Percentiles rank a stretch among this genome's conserved stretches.
These are phyloP conservation scores for Myrmecobius fasciatus DNA, from an alignment of 2,113 vertebrate genomes.

Conservation along the genomic window DNA sequence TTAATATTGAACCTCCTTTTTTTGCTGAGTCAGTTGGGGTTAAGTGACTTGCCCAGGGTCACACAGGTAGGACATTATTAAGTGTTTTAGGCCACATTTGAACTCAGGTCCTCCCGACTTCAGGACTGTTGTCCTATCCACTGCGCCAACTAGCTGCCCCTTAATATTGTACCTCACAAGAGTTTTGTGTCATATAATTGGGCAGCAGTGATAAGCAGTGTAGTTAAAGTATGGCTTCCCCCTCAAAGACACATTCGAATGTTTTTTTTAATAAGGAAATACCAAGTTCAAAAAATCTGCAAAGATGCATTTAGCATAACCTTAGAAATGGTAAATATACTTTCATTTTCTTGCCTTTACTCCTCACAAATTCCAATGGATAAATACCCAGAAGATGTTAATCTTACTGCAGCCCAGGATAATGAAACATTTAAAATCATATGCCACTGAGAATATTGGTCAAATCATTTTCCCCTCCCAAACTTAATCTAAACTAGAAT, in stretches of 20 bases:
- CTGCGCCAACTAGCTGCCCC: no score
- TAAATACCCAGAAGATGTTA: constrained; percentile 57
- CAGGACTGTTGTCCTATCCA: no score
- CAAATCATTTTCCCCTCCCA: background rate
- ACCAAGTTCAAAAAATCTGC: constrained; percentile 62
- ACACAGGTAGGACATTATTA: no score
- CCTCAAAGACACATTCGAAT: constrained; percentile 72
- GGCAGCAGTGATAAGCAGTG: constrained; percentile 65
- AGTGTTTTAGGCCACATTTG: no score
- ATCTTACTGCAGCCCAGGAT: constrained; percentile 21
- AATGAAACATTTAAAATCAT: constrained; percentile 7
- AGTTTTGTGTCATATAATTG: constrained; percentile 71
- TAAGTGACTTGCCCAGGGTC: no score
- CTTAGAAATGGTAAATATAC: constrained; percentile 66
- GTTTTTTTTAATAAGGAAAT: constrained; percentile 56
- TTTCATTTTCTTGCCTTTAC: constrained; percentile 59
- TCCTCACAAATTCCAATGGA: constrained; percentile 52
- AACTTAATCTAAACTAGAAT: background rate
- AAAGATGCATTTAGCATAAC: constrained; percentile 61
- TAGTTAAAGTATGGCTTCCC: constrained; percentile 61
- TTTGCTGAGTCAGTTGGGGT: no score
- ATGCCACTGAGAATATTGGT: background rate
- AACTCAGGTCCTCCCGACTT: no score
- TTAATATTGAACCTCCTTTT: constrained; percentile 73
- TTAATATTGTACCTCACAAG: constrained; percentile 68